Evolutionary conservation across 2,888 invertebrate genomes (phyloP), one percentile per base, ranked within the genome.

Genomic region (Drosophila seclusa): DNA sequence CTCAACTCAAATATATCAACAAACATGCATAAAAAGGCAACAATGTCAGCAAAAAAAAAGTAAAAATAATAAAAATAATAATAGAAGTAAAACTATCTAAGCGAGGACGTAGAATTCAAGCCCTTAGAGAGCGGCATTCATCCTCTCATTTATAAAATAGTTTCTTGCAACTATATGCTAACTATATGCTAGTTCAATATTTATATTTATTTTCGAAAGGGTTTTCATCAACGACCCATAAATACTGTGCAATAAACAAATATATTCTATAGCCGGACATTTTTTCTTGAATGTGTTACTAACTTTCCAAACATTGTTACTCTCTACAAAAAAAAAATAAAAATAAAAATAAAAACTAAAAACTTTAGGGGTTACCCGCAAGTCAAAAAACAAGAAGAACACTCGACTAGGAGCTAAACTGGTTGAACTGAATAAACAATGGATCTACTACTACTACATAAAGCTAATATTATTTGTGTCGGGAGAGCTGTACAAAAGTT

Each of bases 401-500:
- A 52, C 78, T 66, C 49, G 50, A 59, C 18, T 34, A 21, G 32
- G 29, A 48, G 50, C 74, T 52, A 52, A 67, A 63, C 79, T 78
- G 62, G 67, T 63, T 72, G 66, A 78, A 65, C 57, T 74, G 52
- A 63, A 63, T 78, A 29, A 66, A 66, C 65, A 78, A 75, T 75
- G 61, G 27, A 72, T 65, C 45, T 73, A 72, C 45, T 73, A 61
- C 32, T 62, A 55, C 16, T 31, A 69, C 59, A 65, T 49, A 49
- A 73, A 64, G 74, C 59, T 65, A 72, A 74, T 74, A 66, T 58
- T 66, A 66, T 66, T 66, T 78, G 73, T 61, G 42, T 40, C 38
- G 10, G 6, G 36, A 38, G 27, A 27, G 27, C 50, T 21, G 38
- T 13, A 40, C 36, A 57, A 40, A 59, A 70, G 24, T 55, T 45